Conservation (phyloP, 2,888 invertebrate species). For the Lucinisca nassula region DNA sequence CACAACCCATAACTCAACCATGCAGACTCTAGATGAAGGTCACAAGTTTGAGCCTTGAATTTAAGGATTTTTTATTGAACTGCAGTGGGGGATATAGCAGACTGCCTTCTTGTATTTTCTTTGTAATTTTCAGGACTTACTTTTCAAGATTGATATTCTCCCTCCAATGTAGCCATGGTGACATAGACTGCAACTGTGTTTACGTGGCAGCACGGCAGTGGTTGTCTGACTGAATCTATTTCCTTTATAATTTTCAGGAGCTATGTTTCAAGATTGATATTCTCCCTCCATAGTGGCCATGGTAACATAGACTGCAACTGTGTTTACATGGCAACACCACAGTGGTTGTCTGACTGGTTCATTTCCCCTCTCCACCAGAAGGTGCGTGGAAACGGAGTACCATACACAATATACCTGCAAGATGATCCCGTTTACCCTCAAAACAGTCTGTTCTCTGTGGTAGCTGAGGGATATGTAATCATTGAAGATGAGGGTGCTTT, state of each 20-base stretch:
- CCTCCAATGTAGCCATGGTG: conserved; percentile 2
- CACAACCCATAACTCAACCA: no score
- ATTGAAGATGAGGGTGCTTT: conserved; percentile 41
- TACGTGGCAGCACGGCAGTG: conserved; percentile 27
- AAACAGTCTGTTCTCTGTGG: conserved; percentile 35
- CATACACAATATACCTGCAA: conserved; percentile 26
- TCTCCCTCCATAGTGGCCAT: conserved; percentile 23
- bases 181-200: conserved; percentile 46
- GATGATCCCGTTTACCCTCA: not conserved
- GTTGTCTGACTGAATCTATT: no score
- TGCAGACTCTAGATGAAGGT: no score
- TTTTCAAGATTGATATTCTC: conserved; percentile 57
- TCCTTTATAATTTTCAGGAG: no score
- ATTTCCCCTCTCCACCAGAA: not conserved
- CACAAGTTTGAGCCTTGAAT: no score
- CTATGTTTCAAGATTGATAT: conserved; percentile 51
- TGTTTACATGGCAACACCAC: conserved; percentile 21
- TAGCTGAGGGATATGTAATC: conserved; percentile 55
- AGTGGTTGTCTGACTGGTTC: conserved; percentile 45
- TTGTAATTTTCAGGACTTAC: no score
- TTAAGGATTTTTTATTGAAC: no score
- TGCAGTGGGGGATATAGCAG: no score
- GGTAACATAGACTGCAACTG: conserved; percentile 43
- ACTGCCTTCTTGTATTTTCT: no score
- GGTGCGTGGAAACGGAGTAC: conserved; percentile 42